phyloP scores from a whole-genome alignment of 2,888 invertebrate species.

The Campoplex nolae region DNA sequence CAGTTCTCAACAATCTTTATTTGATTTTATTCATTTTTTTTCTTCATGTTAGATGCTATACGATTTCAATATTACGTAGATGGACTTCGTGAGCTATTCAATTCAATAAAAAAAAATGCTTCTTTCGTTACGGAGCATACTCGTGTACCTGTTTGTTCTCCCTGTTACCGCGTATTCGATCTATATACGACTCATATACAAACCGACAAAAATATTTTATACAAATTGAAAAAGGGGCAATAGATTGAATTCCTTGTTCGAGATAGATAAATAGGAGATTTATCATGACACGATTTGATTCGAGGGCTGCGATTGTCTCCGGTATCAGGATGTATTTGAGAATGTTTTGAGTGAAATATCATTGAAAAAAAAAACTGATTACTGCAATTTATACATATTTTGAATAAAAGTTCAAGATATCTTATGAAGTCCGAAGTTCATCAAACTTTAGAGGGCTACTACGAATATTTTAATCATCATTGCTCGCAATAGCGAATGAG shows the following conservation, averaged over 20 bases:
- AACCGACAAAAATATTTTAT: not conserved
- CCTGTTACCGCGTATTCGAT: slow-evolving; percentile 55
- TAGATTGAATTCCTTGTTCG: not conserved
- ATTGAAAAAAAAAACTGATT: not conserved
- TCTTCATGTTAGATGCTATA: no score
- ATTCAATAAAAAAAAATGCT: slow-evolving; percentile 33
- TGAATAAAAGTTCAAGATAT: not conserved
- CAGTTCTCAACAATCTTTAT: no score
- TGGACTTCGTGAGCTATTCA: slow-evolving; percentile 12
- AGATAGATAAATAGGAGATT: not conserved
- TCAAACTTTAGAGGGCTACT: not conserved
- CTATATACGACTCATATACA: not conserved
- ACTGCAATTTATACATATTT: not conserved
- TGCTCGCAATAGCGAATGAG: not conserved
- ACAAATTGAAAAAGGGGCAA: not conserved
- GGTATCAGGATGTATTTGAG: not conserved
- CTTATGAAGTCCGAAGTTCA: not conserved
- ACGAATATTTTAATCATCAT: not conserved
- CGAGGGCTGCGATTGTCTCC: not conserved
- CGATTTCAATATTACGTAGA: slow-evolving; percentile 2
- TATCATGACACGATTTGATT: not conserved
- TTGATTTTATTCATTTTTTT: no score
- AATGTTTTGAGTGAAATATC: not conserved
- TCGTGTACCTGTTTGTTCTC: slow-evolving; percentile 33
- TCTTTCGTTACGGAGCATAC: slow-evolving; percentile 23